Evolutionary conservation across 1,140 invertebrate genomes (phyloP), one percentile per base, ranked within the genome.

Genomic region (Papilio polytes): DNA sequence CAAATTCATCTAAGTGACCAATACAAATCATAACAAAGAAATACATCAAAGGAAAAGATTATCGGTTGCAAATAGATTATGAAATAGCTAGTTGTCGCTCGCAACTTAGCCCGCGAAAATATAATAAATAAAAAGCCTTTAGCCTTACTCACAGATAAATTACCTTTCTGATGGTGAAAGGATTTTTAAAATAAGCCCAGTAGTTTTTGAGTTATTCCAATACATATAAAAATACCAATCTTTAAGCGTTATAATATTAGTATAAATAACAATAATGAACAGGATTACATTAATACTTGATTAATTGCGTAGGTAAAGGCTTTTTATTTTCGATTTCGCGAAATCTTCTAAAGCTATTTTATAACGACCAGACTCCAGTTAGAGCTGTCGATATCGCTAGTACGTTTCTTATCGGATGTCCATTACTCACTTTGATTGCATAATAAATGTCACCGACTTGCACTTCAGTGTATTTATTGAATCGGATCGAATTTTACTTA

Each of bases 391-490:
- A 66, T 31, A 26, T 26, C 63, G 12, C 12, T 12, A 66, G 26
- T 31, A 13, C 22, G 22, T 13, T 66, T 66, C 22, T 15, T 66
- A 66, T 66, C 63, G 26, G 63, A 66, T 66, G 12, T 26, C 63
- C 63, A 66, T 66, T 66, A 31, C 26, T 66, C 63, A 66, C 63
- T 66, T 66, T 66, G 63, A 66, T 66, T 66, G 26, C 63, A 66
- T 66, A 66, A 66, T 66, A 66, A 66, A 66, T 15, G 63, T 66
- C 63, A 66, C 12, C 26, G 36, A 66, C 63, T 6, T 66, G 63
- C 63, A 66, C 63, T 66, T 66, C 22, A 66, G 12, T 66, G 9
- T 66, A 66, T 66, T 66, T 66, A 66, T 66, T 31, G 63, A 66
- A 31, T 66, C 63, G 12, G 10, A 66, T 3, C 2, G 26, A 26